These are phyloP conservation scores for Nanger granti DNA, from an alignment of 2,113 vertebrate species.

Conservation along the genomic window DNA sequence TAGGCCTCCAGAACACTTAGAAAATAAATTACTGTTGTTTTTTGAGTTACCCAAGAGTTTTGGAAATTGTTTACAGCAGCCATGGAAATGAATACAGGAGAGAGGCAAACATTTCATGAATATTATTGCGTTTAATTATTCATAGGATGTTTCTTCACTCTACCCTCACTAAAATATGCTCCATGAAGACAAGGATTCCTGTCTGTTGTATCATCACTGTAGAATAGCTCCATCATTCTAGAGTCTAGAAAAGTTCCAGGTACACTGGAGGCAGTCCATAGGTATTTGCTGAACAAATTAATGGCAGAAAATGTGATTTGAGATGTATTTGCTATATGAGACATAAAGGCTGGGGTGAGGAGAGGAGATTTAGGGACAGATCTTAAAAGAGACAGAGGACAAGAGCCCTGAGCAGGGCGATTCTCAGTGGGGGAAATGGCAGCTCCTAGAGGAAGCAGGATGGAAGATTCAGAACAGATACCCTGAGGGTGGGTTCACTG, in stretches of 20 bases:
- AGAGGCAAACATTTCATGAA: neutral
- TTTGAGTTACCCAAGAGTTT: neutral
- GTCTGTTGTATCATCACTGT: neutral
- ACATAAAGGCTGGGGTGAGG: neutral
- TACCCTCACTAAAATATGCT: neutral
- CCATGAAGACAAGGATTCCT: neutral
- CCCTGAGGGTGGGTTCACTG: neutral
- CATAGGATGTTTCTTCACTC: fast-evolving
- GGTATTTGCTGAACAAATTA: neutral
- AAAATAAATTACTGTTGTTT: neutral
- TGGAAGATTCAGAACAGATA: neutral
- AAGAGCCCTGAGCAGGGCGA: neutral
- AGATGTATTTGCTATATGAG: neutral
- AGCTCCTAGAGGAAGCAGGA: too few species aligned
- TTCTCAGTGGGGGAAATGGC: neutral
- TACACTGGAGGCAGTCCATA: neutral
- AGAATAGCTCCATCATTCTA: neutral
- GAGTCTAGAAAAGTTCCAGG: neutral
- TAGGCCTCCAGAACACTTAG: neutral
- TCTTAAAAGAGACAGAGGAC: neutral
- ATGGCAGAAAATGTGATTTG: neutral
- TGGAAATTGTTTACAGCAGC: neutral
- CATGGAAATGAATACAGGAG: neutral
- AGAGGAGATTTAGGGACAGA: neutral
- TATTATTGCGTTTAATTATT: too few species aligned